Evolutionary conservation across 2,797 vertebrate species (phyloP).

Genomic region (Sebastes hubbsi): DNA sequence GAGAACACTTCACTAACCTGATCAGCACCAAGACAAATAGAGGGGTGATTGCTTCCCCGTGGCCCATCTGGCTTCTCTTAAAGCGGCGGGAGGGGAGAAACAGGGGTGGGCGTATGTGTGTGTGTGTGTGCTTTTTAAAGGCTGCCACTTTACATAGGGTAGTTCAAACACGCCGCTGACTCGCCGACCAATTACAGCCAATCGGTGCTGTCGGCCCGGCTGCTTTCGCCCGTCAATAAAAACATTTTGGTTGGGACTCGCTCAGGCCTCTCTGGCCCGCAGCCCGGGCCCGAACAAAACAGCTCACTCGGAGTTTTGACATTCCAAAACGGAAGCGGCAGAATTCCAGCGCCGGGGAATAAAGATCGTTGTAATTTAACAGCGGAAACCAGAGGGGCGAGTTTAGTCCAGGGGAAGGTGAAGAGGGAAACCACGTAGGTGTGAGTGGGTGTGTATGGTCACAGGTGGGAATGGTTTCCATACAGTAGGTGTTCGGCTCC

Average conservation of each 20-base stretch:
- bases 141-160: slow-evolving; percentile 78
- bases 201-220: slow-evolving; percentile 74
- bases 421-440: slow-evolving; percentile 27
- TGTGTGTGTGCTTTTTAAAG: slow-evolving; percentile 62
- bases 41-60: slow-evolving; percentile 82
- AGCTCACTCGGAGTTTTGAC: slow-evolving; percentile 52
- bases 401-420: slow-evolving; percentile 32
- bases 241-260: slow-evolving; percentile 76
- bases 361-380: slow-evolving; percentile 58
- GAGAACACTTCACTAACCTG: slow-evolving; percentile 84
- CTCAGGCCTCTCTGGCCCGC: slow-evolving; percentile 56
- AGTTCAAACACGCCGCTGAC: slow-evolving; percentile 79
- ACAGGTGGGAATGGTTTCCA: slow-evolving; percentile 50
- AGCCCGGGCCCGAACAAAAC: slow-evolving; percentile 58
- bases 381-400: slow-evolving; percentile 57
- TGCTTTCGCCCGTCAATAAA: slow-evolving; percentile 82
- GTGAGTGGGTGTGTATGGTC: slow-evolving; percentile 27
- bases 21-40: slow-evolving; percentile 86
- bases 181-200: slow-evolving; percentile 79
- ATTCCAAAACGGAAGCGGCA: slow-evolving; percentile 62
- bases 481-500: slow-evolving; percentile 31
- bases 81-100: slow-evolving; percentile 64
- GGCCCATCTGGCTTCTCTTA: slow-evolving; percentile 86
- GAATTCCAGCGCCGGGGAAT: slow-evolving; percentile 51
- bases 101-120: slow-evolving; percentile 47